A percentile compares a stretch with the other conserved stretches of the same genome.
These are phyloP conservation scores for Pelosia muscerda DNA, from an alignment of 2,888 invertebrate genomes.

Conservation along the genomic window DNA sequence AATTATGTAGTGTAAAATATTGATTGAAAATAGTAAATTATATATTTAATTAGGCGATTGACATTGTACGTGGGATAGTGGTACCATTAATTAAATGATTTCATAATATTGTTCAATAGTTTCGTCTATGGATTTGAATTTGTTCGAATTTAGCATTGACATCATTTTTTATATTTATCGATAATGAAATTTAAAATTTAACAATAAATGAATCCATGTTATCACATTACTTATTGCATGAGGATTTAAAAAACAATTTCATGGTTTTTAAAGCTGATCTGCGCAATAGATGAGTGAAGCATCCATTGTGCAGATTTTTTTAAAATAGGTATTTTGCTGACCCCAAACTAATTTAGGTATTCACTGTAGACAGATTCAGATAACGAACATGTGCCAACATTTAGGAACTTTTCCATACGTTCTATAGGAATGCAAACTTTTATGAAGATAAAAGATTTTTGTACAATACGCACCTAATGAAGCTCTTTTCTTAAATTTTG, in stretches of 20 bases:
- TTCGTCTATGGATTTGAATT: neutral
- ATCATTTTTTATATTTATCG: no score
- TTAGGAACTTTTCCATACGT: neutral
- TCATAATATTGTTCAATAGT: neutral
- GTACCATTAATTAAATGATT: neutral
- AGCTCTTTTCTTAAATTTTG: neutral
- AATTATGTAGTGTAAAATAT: neutral
- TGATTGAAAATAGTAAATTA: neutral
- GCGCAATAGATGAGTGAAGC: no score
- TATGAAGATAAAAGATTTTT: no score
- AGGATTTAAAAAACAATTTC: no score
- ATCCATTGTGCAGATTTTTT: neutral
- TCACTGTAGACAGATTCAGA: no score
- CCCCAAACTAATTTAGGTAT: neutral
- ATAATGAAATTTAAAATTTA: no score
- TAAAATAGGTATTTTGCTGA: neutral
- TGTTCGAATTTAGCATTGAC: neutral
- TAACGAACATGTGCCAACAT: neutral
- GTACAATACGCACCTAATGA: neutral
- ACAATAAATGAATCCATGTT: no score
- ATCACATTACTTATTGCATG: no score
- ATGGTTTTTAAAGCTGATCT: no score
- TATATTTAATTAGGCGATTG: neutral
- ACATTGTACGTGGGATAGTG: neutral
- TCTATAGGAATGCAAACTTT: neutral